A percentile compares a stretch with the other conserved stretches of the same genome.
These are phyloP conservation scores for Vespertilio murinus DNA, from an alignment of 2,797 vertebrate genomes.

Conservation along the genomic window DNA sequence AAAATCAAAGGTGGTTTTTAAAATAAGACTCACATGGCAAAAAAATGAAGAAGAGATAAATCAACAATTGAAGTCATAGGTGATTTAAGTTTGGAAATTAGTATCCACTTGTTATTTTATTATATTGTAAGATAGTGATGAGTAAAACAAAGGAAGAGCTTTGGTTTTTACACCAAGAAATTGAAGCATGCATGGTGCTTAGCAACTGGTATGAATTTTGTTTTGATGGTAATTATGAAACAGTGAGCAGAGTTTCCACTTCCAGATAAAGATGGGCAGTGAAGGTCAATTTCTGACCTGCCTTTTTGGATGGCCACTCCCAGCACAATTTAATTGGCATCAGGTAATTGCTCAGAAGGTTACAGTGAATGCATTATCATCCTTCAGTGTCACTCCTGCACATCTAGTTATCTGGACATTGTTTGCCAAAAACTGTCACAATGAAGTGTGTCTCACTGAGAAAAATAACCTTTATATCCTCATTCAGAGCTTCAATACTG, in stretches of 20 bases:
- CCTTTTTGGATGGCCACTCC: constrained; percentile 76
- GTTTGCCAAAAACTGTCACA: constrained; percentile 83
- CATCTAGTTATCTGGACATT: constrained; percentile 82
- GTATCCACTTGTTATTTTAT: not conserved
- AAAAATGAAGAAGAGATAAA: not conserved
- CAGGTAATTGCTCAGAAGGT: constrained; percentile 82
- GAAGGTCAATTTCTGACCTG: constrained; percentile 78
- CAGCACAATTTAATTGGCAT: constrained; percentile 82
- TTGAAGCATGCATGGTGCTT: constrained; percentile 60
- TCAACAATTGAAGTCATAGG: constrained; percentile 23
- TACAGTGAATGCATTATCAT: constrained; percentile 75
- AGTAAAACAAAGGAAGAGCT: constrained; percentile 15
- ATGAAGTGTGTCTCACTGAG: constrained; percentile 73
- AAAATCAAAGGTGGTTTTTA: constrained; percentile 69
- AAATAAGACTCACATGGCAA: constrained; percentile 26
- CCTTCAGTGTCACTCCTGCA: constrained; percentile 73
- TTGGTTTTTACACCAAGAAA: constrained; percentile 32
- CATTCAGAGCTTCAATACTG: constrained; percentile 70
- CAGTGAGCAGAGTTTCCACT: constrained; percentile 64
- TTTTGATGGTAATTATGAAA: constrained; percentile 75
- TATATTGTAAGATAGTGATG: constrained; percentile 11
- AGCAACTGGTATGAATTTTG: constrained; percentile 63
- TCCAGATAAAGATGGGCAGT: constrained; percentile 71
- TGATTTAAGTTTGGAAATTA: constrained; percentile 59
- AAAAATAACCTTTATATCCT: constrained; percentile 81